phyloP scores from a whole-genome alignment of 2,113 vertebrate genomes.

The Paramisgurnus dabryanus region DNA sequence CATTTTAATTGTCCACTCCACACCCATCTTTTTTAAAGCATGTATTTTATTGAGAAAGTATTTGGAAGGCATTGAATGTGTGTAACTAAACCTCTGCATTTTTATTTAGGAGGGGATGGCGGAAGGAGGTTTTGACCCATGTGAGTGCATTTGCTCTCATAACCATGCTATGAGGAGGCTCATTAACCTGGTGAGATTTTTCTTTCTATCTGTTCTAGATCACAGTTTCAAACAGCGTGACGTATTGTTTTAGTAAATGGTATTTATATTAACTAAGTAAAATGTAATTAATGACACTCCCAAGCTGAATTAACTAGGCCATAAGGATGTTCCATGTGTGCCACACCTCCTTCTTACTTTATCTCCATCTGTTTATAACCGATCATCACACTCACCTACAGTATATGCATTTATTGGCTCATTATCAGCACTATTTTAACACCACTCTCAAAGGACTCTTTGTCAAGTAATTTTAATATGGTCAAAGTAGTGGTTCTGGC shows the following conservation, averaged over 20 bases:
- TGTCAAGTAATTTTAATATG: no score
- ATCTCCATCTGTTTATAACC: no score
- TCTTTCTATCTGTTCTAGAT: background rate
- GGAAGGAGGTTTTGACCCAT: conserved; percentile 95
- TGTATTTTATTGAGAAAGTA: no score
- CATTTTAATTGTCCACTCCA: background rate
- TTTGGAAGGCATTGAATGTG: background rate
- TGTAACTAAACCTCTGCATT: background rate
- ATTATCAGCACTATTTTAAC: no score
- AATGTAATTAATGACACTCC: background rate
- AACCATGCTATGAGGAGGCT: conserved; percentile 95
- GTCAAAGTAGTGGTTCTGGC: no score
- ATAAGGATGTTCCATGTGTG: no score
- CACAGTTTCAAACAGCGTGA: background rate
- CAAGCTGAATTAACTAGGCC: no score
- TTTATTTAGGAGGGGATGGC: conserved; percentile 81
- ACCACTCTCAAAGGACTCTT: no score
- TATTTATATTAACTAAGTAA: background rate
- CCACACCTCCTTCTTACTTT: no score
- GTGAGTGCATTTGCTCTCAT: conserved; percentile 95
- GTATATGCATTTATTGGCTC: no score
- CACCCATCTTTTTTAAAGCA: no score
- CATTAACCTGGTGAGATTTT: conserved; percentile 90
- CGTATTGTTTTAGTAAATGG: background rate
- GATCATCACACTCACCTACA: no score